phyloP scores from a whole-genome alignment of 2,797 vertebrate species.

The Myripristis murdjan region DNA sequence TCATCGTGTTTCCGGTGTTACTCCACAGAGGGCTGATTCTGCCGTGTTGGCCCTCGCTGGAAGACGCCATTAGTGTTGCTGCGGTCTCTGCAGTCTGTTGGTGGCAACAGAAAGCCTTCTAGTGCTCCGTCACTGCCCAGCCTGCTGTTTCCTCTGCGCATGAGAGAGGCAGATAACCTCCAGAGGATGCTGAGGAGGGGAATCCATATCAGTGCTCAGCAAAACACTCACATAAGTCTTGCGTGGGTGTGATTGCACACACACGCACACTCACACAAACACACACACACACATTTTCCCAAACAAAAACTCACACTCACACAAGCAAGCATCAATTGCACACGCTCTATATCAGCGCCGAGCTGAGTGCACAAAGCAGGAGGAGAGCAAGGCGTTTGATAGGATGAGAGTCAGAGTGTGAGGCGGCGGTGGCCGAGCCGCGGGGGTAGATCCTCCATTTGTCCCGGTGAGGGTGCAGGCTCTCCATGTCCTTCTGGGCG shows the following conservation, averaged over 20 bases:
- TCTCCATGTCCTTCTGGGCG: constrained; percentile 94
- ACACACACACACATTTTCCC: constrained; percentile 36
- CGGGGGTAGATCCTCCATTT: constrained; percentile 95
- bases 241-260: constrained; percentile 70
- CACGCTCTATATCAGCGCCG: constrained; percentile 48
- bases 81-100: constrained; percentile 7
- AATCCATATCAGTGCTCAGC: constrained; percentile 65
- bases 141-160: constrained; percentile 37
- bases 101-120: constrained; percentile 38
- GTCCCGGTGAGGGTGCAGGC: constrained; percentile 91
- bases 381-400: constrained; percentile 75
- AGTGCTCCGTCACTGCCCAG: constrained; percentile 46
- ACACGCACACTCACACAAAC: constrained; percentile 27
- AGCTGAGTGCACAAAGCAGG: constrained; percentile 74
- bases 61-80: constrained; percentile 27
- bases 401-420: constrained; percentile 30
- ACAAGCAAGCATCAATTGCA: background rate
- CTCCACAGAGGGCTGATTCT: constrained; percentile 43
- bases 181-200: background rate
- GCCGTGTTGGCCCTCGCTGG: constrained; percentile 17
- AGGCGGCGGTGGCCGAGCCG: constrained; percentile 45
- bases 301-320: constrained; percentile 23
- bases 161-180: constrained; percentile 28
- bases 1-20: constrained; percentile 21
- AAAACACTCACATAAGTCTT: constrained; percentile 47